Base-by-base conservation (phyloP, 2,113 vertebrate genomes). In the Sander vitreus region DNA sequence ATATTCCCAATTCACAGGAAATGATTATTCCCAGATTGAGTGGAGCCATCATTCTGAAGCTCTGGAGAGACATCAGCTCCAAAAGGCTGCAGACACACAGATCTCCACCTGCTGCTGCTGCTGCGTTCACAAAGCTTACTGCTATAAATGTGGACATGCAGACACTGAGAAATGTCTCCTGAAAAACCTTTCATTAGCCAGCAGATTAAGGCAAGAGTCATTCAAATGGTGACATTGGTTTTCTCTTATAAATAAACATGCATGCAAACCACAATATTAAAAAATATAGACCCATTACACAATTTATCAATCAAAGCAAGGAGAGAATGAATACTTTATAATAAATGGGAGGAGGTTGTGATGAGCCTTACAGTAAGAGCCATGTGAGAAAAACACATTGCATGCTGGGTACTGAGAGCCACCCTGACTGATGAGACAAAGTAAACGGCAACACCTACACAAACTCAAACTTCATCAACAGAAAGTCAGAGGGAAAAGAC, bases 81-180 rank as follows among this genome's bases (percentile, higher is more conserved):
- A 81, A 82, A 81, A 85, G 23, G 74, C 82, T 82, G 80, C 89
- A 87, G 82, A 88, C 78, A 25, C 63, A 82, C 84, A 89, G 76
- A 88, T 83, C 65, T 76, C 85, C 90, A 91, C 92, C 89, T 91
- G 91, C 85, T 89, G 79, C 82, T 89, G 79, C 82, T 88, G 74
- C 83, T 81, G 80, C 67, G n/a, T 80, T 65, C 67, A 76, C 68
- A 69, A 67, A 74, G 68, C 68, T 84, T 27, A 79, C 18, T 57
- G 81, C 73, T 62, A 21, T 30, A 66, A 51, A 66, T 74, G 64
- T 4, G 67, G 15, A 85, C 62, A 63, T 12, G 63, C 76, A 67
- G 11, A 69, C 65, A 66, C 77, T 58, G 4, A 36, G 47, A 36
- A 45, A 48, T 12, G 60, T 66, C 69, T 75, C 14, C 54, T 48